Evolutionary conservation across 2,113 vertebrate species (phyloP).

Genomic region (Sigmodon hispidus): DNA sequence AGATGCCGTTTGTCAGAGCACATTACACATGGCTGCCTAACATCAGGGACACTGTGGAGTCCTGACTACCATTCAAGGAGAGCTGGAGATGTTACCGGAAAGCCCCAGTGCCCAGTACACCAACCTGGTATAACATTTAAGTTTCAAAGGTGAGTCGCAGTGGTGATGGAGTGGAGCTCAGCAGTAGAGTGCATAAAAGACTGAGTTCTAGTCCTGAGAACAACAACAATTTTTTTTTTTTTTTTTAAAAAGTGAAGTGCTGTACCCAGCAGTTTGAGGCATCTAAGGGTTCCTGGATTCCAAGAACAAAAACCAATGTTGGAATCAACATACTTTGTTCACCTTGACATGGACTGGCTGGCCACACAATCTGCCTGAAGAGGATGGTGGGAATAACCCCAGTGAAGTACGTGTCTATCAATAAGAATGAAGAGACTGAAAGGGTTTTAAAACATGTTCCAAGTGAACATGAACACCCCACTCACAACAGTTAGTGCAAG

Average conservation of each 20-base stretch:
- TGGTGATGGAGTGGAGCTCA: not conserved
- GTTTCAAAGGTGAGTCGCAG: not conserved
- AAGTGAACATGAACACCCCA: not conserved
- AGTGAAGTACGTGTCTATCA: not conserved
- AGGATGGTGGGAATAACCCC: not conserved
- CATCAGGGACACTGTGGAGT: not conserved
- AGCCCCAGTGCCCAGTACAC: not conserved
- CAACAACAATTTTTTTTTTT: too few relatives aligned
- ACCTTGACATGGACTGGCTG: not conserved
- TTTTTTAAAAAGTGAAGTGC: not conserved
- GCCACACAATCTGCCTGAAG: not conserved
- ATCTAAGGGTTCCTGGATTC: not conserved
- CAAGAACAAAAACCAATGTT: not conserved
- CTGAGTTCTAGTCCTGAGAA: not conserved
- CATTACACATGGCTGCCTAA: not conserved
- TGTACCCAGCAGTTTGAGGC: not conserved
- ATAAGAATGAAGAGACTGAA: not conserved
- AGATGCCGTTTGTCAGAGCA: not conserved
- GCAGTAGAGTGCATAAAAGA: not conserved
- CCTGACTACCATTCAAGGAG: not conserved
- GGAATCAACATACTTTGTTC: not conserved
- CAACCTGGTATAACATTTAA: not conserved
- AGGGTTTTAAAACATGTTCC: too few relatives aligned
- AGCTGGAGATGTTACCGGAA: not conserved
- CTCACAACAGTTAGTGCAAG: fast-evolving